A percentile compares a stretch with the other conserved stretches of the same genome.
Conservation (phyloP, 2,113 vertebrate genomes). For the Hemichromis elongatus region DNA sequence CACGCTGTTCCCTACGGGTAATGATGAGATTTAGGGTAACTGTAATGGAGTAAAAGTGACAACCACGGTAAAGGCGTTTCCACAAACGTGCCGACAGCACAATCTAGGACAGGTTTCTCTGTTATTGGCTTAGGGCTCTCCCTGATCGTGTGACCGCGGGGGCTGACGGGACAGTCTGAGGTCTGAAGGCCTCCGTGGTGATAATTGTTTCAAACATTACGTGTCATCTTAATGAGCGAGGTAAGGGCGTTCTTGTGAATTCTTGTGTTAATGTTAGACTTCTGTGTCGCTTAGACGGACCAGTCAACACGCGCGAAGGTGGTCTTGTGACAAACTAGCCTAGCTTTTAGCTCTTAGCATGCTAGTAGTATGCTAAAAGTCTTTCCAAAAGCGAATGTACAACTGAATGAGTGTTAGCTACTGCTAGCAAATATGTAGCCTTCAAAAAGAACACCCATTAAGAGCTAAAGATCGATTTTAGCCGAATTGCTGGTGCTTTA, state of each 20-base stretch:
- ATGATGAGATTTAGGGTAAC: not conserved
- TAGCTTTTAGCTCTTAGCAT: slow-evolving; percentile 33
- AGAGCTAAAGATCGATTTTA: not conserved
- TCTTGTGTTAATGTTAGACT: not conserved
- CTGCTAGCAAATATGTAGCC: not conserved
- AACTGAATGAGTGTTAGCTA: not conserved
- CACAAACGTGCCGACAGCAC: not conserved
- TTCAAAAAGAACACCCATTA: not conserved
- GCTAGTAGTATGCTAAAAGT: slow-evolving; percentile 10
- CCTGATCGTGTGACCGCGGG: not conserved
- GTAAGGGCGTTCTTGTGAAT: slow-evolving; percentile 18
- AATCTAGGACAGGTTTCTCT: not conserved
- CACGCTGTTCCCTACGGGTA: not conserved
- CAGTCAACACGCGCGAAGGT: not conserved
- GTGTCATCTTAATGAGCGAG: not conserved
- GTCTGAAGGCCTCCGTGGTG: slow-evolving; percentile 37
- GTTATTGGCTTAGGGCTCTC: not conserved
- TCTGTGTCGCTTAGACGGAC: not conserved
- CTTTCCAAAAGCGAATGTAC: not conserved
- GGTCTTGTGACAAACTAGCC: not conserved
- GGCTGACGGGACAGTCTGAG: slow-evolving; percentile 21
- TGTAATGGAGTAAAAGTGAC: not conserved
- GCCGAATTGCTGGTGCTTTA: not conserved
- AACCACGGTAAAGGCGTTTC: not conserved
- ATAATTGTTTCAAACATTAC: not conserved